A percentile compares a stretch with the other conserved stretches of the same genome.
These are phyloP conservation scores for Dromius quadrimaculatus DNA, from an alignment of 2,888 invertebrate genomes.

Conservation along the genomic window DNA sequence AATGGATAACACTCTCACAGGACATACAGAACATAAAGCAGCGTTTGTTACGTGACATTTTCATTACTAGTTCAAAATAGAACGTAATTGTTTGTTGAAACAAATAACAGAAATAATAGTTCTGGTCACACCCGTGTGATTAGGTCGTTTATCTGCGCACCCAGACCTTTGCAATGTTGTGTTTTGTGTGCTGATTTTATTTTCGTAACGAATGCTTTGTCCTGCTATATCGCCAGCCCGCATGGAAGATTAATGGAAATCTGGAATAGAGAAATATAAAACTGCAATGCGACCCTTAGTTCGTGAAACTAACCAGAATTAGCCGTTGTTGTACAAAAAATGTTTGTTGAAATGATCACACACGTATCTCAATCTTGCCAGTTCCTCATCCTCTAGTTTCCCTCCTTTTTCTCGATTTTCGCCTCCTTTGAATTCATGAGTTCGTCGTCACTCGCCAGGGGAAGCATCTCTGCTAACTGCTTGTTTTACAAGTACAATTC, in stretches of 20 bases:
- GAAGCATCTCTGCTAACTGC: slow-evolving; percentile 21
- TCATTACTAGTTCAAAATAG: slow-evolving; percentile 22
- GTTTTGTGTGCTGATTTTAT: too few relatives aligned
- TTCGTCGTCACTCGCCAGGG: not conserved
- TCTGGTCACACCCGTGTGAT: slow-evolving; percentile 9
- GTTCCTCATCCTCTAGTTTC: not conserved
- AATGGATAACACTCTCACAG: slow-evolving; percentile 8
- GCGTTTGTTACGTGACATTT: slow-evolving; percentile 22
- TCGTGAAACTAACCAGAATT: too few relatives aligned
- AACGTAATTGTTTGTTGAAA: slow-evolving; percentile 14
- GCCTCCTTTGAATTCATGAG: not conserved
- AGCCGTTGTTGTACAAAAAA: too few relatives aligned
- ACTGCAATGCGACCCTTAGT: too few relatives aligned
- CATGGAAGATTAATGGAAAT: too few relatives aligned
- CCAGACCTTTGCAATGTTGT: too few relatives aligned
- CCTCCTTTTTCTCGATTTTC: too few relatives aligned
- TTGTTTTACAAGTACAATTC: slow-evolving; percentile 43
- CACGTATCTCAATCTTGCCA: too few relatives aligned
- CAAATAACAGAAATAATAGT: slow-evolving; percentile 26
- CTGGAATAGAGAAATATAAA: too few relatives aligned
- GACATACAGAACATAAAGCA: slow-evolving; percentile 14
- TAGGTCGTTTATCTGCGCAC: slow-evolving; percentile 17
- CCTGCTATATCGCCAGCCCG: too few relatives aligned
- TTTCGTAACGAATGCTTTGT: too few relatives aligned
- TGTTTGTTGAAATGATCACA: too few relatives aligned